phyloP scores from a whole-genome alignment of 30 jellyfish, hydroid and myxozoan species.

The Aurelia aurita region DNA sequence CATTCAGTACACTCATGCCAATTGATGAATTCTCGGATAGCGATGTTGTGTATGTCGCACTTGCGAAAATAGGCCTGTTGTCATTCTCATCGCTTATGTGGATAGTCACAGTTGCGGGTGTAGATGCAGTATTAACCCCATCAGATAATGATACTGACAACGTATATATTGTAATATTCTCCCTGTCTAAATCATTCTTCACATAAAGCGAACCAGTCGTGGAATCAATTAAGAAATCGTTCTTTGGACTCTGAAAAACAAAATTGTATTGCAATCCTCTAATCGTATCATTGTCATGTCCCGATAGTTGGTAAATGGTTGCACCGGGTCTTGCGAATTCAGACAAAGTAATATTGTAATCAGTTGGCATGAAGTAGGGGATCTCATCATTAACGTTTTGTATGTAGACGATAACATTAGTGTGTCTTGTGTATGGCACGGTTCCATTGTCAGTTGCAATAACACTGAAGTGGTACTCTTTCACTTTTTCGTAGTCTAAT shows the following conservation, averaged over 20 bases:
- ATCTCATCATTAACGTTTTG: conserved; percentile 70
- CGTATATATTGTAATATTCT: conserved; percentile 44
- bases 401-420: conserved; percentile 67
- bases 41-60: conserved; percentile 20
- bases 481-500: conserved; percentile 72
- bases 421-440: conserved; percentile 61
- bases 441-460: conserved; percentile 88
- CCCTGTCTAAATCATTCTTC: conserved; percentile 70
- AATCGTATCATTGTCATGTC: conserved; percentile 59
- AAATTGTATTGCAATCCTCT: conserved; percentile 26
- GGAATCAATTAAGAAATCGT: conserved; percentile 33
- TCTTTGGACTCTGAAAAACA: conserved; percentile 45
- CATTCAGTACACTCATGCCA: conserved; percentile 39
- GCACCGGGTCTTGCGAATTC: conserved; percentile 73
- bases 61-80: conserved; percentile 79
- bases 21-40: conserved; percentile 52
- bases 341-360: conserved; percentile 49
- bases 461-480: conserved; percentile 76
- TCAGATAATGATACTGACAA: conserved; percentile 64
- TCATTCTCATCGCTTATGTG: conserved; percentile 81
- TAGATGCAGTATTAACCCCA: conserved; percentile 68
- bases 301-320: conserved; percentile 37
- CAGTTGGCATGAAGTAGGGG: conserved; percentile 68
- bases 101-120: conserved; percentile 59
- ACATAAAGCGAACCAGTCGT: conserved; percentile 62